These are phyloP conservation scores for Aricia agestis DNA, from an alignment of 1,140 invertebrate genomes.

Conservation along the genomic window DNA sequence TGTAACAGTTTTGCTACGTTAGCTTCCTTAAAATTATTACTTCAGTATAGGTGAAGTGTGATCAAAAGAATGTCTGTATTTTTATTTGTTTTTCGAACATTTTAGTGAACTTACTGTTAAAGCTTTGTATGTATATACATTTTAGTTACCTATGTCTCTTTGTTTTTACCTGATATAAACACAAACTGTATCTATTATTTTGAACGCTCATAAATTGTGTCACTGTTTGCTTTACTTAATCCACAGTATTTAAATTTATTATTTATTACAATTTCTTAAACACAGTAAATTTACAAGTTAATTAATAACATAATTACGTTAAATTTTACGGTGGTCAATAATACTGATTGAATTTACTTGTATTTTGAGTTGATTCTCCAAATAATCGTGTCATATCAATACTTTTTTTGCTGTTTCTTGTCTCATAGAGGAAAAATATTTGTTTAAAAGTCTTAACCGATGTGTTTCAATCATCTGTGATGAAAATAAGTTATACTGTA, in stretches of 20 bases:
- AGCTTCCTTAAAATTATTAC: slow-evolving; percentile 1
- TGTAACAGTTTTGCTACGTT: neutral
- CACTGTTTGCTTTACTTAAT: too few relatives aligned
- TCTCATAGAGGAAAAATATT: neutral
- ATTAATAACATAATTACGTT: too few relatives aligned
- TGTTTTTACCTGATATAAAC: too few relatives aligned
- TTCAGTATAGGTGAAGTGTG: neutral
- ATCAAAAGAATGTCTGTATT: neutral
- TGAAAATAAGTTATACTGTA: slow-evolving; percentile 29
- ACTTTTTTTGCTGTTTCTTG: neutral
- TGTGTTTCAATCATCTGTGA: slow-evolving; percentile 42
- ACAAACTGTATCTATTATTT: too few relatives aligned
- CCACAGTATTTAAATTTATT: too few relatives aligned
- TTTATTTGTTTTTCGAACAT: slow-evolving; percentile 7
- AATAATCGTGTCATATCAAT: neutral
- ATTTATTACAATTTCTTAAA: too few relatives aligned
- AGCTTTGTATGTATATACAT: neutral
- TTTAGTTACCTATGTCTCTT: neutral
- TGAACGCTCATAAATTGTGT: too few relatives aligned
- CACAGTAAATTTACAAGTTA: too few relatives aligned
- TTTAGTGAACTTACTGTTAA: slow-evolving; percentile 1
- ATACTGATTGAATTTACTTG: neutral
- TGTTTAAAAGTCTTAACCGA: neutral
- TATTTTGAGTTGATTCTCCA: neutral
- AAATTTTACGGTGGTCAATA: neutral